Conservation (phyloP, 2,797 vertebrate genomes). For the Vultur gryphus region DNA sequence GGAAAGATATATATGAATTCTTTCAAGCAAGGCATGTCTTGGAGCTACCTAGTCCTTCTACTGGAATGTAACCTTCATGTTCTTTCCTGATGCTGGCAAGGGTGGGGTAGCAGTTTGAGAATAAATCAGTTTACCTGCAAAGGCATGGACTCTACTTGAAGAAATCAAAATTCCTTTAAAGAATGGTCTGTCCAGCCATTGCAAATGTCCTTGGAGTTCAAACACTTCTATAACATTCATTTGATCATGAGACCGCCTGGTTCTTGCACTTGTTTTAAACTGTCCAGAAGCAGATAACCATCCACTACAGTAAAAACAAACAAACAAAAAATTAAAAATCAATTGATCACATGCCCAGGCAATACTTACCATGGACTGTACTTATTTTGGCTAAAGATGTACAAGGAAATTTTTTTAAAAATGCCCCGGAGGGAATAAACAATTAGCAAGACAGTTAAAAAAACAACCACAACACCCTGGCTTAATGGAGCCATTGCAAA, state of each 20-base stretch:
- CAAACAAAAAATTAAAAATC: background rate
- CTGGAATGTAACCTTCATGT: background rate
- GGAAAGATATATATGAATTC: constrained; percentile 24
- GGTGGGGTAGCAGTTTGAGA: background rate
- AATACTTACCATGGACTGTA: background rate
- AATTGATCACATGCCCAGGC: background rate
- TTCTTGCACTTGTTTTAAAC: constrained; percentile 22
- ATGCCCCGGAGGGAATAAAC: background rate
- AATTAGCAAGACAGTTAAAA: constrained; percentile 31
- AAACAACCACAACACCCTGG: background rate
- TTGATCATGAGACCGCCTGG: background rate
- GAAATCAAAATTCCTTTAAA: background rate
- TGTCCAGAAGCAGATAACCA: constrained; percentile 3
- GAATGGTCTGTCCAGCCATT: background rate
- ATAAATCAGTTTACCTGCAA: background rate
- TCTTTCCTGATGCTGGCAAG: background rate
- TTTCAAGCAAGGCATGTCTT: background rate
- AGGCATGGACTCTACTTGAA: background rate
- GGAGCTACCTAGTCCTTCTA: background rate
- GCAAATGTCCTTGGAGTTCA: background rate
- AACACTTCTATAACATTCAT: background rate
- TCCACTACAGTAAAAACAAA: background rate
- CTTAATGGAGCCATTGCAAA: background rate
- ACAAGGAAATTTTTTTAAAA: background rate
- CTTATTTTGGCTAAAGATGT: constrained; percentile 22